phyloP scores from a whole-genome alignment of 2,797 vertebrate species.

The Varecia variegata region DNA sequence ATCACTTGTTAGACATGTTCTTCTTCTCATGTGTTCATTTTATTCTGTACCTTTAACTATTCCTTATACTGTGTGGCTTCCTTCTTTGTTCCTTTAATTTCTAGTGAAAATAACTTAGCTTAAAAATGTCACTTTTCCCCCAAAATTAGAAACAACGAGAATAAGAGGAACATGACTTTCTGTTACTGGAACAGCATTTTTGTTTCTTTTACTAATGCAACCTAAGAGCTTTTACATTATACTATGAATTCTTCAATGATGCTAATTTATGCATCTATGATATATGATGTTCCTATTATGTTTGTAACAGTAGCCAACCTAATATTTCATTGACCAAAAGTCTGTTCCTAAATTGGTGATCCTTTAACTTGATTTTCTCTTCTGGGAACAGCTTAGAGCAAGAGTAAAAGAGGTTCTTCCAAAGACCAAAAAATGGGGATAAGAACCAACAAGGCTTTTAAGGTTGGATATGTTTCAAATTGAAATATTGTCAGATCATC shows the following conservation, averaged over 20 bases:
- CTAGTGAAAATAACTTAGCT: neutral
- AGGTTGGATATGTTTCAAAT: neutral
- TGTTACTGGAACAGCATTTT: neutral
- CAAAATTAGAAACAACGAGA: neutral
- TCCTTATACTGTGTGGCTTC: neutral
- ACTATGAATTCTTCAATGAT: neutral
- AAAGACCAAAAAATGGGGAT: neutral
- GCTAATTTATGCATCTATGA: neutral
- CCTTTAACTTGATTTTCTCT: neutral
- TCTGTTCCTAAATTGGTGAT: neutral
- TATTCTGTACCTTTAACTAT: neutral
- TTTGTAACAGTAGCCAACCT: neutral
- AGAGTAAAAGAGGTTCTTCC: neutral
- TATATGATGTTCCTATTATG: neutral
- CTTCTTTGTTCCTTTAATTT: constrained; percentile 20
- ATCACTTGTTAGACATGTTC: neutral
- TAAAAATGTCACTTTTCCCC: neutral
- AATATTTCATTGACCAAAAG: constrained; percentile 11
- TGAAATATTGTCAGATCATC: neutral
- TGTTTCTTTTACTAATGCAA: neutral
- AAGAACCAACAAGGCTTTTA: neutral
- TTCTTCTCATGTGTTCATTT: neutral
- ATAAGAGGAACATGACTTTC: neutral
- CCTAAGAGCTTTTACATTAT: neutral
- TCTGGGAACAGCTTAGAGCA: neutral